Base-by-base conservation (phyloP, 2,797 vertebrate species). In the Smutsia temminckii region DNA sequence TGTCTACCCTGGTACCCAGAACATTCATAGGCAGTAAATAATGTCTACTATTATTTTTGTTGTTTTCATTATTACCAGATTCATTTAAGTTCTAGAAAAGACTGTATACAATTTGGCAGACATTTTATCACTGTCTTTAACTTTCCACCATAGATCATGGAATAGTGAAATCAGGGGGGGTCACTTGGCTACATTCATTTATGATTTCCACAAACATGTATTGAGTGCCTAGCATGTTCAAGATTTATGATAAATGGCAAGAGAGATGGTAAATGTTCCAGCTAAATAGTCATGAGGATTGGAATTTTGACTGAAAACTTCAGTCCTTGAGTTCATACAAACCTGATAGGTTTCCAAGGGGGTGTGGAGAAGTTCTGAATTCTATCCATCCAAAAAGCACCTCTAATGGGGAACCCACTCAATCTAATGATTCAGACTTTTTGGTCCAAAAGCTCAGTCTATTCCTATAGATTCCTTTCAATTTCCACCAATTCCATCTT, bases 21-120 rank as follows among this genome's bases (percentile, higher is more conserved):
- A 75, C 2, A 68, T 75, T 71, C 27, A 55, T 37, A n/a, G 34
- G 18, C 37, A 85, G 40, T 68, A 81, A 95, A 61, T 68, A 85
- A 83, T 37, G 55, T 25, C 18, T 14, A 29, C 53, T 59, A 3
- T 74, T 63, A 23, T 51, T 91, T 49, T 77, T 78, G 1, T n/a
- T 89, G 20, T 75, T 91, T 85, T 86, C n/a, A 25, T 53, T 85
- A 8, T 83, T 83, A 77, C 74, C 55, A 93, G 34, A 86, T 80
- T 86, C 4, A 40, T 63, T 2, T 80, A 77, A 74, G 57, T 71
- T 85, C 42, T 77, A 85, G 68, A 86, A 79, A 83, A 85, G 32
- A 64, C 25, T 42, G 8, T 51, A n/a, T 72, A 91, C 87, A 89
- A 37, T 74, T 75, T 71, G 75, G 9, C 53, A 55, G 34, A 61